phyloP scores from a whole-genome alignment of 2,888 invertebrate genomes.

The Drosophila aldrichi region DNA sequence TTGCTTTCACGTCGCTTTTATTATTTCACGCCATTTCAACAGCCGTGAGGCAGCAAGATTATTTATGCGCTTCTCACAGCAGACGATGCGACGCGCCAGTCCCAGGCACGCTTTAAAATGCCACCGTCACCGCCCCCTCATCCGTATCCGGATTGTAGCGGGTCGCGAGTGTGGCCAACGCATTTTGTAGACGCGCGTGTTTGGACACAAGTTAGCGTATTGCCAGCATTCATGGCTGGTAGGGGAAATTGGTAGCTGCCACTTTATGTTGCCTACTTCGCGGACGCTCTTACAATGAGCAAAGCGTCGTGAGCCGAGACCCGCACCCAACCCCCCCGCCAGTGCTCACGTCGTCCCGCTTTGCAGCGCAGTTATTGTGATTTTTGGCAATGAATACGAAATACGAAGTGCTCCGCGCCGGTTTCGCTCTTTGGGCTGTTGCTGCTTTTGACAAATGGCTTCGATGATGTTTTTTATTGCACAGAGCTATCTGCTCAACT shows the following conservation, averaged over 20 bases:
- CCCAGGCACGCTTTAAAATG: constrained; percentile 68
- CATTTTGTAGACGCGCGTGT: constrained; percentile 70
- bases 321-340: not conserved
- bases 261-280: constrained; percentile 64
- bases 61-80: constrained; percentile 71
- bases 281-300: constrained; percentile 56
- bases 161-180: constrained; percentile 45
- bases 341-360: not conserved
- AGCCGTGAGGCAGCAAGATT: constrained; percentile 80
- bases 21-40: constrained; percentile 81
- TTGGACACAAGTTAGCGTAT: constrained; percentile 74
- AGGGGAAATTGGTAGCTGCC: constrained; percentile 47
- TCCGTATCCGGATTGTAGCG: constrained; percentile 26
- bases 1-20: constrained; percentile 79
- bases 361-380: constrained; percentile 65
- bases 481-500: constrained; percentile 62
- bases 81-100: constrained; percentile 36
- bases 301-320: constrained; percentile 1
- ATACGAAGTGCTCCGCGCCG: constrained; percentile 47
- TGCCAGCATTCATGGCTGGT: constrained; percentile 33
- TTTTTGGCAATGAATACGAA: constrained; percentile 79
- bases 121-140: constrained; percentile 6
- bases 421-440: constrained; percentile 16
- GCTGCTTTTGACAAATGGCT: constrained; percentile 76
- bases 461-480: constrained; percentile 80